Percentiles rank a stretch among this genome's conserved stretches.
phyloP scores from a whole-genome alignment of 2,888 invertebrate genomes.

The Drosophila mimica region DNA sequence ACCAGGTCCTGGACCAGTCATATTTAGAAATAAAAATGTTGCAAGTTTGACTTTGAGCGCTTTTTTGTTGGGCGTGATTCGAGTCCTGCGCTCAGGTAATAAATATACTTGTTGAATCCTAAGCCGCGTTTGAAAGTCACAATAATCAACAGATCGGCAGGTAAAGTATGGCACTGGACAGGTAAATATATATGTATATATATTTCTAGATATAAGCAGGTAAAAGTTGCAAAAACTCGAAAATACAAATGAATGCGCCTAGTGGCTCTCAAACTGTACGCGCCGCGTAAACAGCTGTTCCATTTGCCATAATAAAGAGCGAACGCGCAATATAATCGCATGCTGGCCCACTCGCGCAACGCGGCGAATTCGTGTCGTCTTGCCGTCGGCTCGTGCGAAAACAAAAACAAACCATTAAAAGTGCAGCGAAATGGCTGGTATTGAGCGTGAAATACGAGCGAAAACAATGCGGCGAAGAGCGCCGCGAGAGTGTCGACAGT shows the following conservation, averaged over 20 bases:
- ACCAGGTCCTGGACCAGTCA: slow-evolving; percentile 19
- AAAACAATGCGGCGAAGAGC: slow-evolving; percentile 73
- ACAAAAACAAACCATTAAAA: slow-evolving; percentile 78
- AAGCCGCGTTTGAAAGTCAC: slow-evolving; percentile 77
- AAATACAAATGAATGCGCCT: slow-evolving; percentile 17
- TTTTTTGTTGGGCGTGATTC: slow-evolving; percentile 41
- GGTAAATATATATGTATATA: slow-evolving; percentile 46
- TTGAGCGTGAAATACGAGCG: slow-evolving; percentile 80
- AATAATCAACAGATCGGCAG: slow-evolving; percentile 39
- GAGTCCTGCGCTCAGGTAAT: slow-evolving; percentile 45
- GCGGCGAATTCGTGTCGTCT: slow-evolving; percentile 65
- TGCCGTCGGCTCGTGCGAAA: slow-evolving; percentile 48
- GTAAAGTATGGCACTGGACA: slow-evolving; percentile 41
- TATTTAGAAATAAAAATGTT: not conserved
- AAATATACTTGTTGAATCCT: slow-evolving; percentile 28
- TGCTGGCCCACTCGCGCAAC: slow-evolving; percentile 58
- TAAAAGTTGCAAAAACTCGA: slow-evolving; percentile 22
- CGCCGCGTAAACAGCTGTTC: slow-evolving; percentile 66
- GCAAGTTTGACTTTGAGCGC: slow-evolving; percentile 43
- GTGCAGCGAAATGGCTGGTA: slow-evolving; percentile 64
- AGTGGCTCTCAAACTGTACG: slow-evolving; percentile 53
- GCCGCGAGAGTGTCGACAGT: slow-evolving; percentile 21
- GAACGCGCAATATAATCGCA: slow-evolving; percentile 34
- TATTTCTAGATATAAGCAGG: slow-evolving; percentile 13
- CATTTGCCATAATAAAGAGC: slow-evolving; percentile 69